Evolutionary conservation across 2,797 vertebrate species (phyloP).

Genomic region (Chiroxiphia lanceolata): DNA sequence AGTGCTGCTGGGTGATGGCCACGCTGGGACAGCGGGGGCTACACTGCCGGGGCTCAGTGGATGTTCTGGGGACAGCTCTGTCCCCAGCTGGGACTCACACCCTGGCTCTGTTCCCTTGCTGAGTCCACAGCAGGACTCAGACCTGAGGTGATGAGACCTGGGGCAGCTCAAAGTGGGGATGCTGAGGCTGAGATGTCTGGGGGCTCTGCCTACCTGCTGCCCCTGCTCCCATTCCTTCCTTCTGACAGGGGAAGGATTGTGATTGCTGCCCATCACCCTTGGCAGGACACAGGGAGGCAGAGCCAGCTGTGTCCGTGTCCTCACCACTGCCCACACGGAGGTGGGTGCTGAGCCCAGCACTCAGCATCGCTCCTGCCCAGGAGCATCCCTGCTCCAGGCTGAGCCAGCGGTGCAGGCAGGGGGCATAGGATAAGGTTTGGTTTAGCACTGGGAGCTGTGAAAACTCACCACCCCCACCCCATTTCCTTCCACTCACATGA

Average conservation of each 20-base stretch:
- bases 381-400: neutral
- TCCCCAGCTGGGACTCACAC: neutral
- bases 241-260: neutral
- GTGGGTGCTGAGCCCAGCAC: neutral
- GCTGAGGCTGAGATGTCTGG: neutral
- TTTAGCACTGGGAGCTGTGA: neutral
- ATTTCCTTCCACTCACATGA: conserved; percentile 26
- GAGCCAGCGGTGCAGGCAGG: neutral
- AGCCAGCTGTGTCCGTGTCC: neutral
- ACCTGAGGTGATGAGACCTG: neutral
- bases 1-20: neutral
- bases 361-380: neutral
- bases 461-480: neutral
- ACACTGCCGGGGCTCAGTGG: neutral
- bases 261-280: neutral
- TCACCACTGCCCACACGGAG: rapidly evolving
- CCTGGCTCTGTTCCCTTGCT: neutral
- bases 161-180: neutral
- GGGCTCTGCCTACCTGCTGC: neutral
- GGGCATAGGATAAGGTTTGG: neutral
- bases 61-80: neutral
- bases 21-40: rapidly evolving
- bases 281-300: neutral
- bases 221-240: neutral
- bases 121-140: neutral